Evolutionary conservation across 2,797 vertebrate genomes (phyloP), one percentile per base, ranked within the genome.

Genomic region (Varecia variegata): DNA sequence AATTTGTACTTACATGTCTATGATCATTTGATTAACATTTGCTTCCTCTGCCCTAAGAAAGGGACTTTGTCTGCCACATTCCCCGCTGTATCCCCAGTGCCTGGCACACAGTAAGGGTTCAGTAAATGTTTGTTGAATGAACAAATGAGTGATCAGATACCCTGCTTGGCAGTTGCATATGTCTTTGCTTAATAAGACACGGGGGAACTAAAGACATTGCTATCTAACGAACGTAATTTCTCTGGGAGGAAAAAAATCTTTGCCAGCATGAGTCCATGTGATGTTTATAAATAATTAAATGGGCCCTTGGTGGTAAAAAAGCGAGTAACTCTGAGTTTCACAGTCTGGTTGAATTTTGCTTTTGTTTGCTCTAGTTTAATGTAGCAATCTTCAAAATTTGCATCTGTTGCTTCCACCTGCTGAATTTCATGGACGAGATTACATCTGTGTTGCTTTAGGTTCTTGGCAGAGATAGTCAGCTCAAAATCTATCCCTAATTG

Each of bases 111-210:
- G 80, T 60, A 21, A 82, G 65, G 14, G 5, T 52, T 93, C 56
- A 7, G 56, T 79, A 86, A 70, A 82, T 83, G 65, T 83, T 83
- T 91, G 80, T 10, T 71, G 92, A 79, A n/a, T 35, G 96, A 95
- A 87, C 67, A 80, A 94, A 92, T 50, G 67, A 93, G 20, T 52
- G 80, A 92, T 93, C 88, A 95, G 84, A 89, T 86, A 80, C 38
- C 7, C 65, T 54, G 70, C 38, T 80, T 25, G 65, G 79, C 56
- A 43, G 52, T 11, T 52, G 52, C 71, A 20, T 62, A 14, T 76
- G 38, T 85, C 94, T 93, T 96, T 87, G 94, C 88, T 95, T 95
- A 94, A 79, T 89, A 91, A 97, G 95, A 87, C 92, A 74, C 50
- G 3, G 50, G 92, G 83, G 96, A 93, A 45, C 83, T 68, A 40